Conservation (phyloP, 2,888 invertebrate genomes). For the Pherbina coryleti region DNA sequence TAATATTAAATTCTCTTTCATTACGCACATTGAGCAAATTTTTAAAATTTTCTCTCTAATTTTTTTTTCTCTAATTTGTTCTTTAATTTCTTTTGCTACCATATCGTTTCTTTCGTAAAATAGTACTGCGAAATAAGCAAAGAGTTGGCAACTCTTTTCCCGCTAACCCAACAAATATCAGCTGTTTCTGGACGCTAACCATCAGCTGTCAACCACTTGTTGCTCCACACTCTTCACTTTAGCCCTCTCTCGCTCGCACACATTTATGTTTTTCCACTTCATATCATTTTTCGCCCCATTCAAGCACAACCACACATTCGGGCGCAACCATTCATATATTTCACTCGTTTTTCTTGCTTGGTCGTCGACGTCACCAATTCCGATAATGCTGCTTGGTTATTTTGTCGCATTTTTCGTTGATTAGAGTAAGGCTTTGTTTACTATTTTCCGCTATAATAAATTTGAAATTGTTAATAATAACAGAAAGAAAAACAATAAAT, state of each 20-base stretch:
- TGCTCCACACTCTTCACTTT: background rate
- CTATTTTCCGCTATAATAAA: slow-evolving; percentile 18
- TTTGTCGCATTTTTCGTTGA: background rate
- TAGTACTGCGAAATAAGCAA: too few relatives aligned
- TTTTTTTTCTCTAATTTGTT: too few relatives aligned
- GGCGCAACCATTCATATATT: background rate
- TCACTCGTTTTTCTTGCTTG: background rate
- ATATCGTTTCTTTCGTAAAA: too few relatives aligned
- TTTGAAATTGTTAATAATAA: background rate
- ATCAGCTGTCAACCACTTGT: too few relatives aligned
- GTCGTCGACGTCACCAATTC: slow-evolving; percentile 30
- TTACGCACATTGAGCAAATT: too few relatives aligned
- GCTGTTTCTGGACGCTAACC: too few relatives aligned
- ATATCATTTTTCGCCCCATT: background rate
- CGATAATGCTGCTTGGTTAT: background rate
- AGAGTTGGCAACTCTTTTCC: too few relatives aligned
- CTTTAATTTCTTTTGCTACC: too few relatives aligned
- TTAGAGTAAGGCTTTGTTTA: background rate
- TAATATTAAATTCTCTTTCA: too few relatives aligned
- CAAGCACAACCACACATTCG: background rate
- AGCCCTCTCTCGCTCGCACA: too few relatives aligned
- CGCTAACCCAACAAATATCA: too few relatives aligned
- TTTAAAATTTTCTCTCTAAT: too few relatives aligned
- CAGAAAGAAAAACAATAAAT: background rate
- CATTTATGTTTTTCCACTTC: background rate